Evolutionary conservation across 1,140 invertebrate species (phyloP), one percentile per base, ranked within the genome.

Genomic region (Neodiprion lecontei): DNA sequence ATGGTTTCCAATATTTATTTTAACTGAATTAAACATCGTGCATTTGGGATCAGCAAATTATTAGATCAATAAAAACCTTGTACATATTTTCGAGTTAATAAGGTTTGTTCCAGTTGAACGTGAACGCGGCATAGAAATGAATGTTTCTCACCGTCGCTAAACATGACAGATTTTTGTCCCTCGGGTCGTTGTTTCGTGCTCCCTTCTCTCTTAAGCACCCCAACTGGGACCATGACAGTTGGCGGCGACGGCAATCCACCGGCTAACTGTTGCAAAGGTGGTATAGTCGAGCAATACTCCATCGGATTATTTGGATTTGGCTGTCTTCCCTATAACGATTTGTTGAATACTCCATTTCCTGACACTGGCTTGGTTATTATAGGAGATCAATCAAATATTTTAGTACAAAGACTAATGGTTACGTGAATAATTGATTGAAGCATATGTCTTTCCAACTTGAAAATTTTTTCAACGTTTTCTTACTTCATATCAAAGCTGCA

Each of bases 261-360:
- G 11, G 88, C 90, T 79, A 92, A 91, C 89, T 96, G 95, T 85
- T 95, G 91, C 76, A 93, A 90, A 77, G 95, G 95, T 77, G 95
- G 94, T 85, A 97, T 92, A 61, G 93, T 95, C 69, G 95, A 96
- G 88, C 95, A 96, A 88, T 97, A 97, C 87, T 97, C 95, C 91
- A 94, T 93, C 49, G 95, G 95, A 89, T 97, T 96, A 87, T 96
- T 96, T 68, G 95, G 95, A 89, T 96, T 95, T 71, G 95, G 95
- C 77, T 89, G 87, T 85, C 87, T 87, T 77, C 83, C 87, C 88
- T 85, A 87, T 88, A 89, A 89, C 83, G 84, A 88, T 88, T 88
- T 88, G 85, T 87, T 82, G 84, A 88, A 88, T 89, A 88, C 86
- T 89, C 88, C 93, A 93, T 75, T 94, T 91, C 80, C 93, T 86